Evolutionary conservation across 2,888 invertebrate species (phyloP).

Genomic region (Chironomus riparius): DNA sequence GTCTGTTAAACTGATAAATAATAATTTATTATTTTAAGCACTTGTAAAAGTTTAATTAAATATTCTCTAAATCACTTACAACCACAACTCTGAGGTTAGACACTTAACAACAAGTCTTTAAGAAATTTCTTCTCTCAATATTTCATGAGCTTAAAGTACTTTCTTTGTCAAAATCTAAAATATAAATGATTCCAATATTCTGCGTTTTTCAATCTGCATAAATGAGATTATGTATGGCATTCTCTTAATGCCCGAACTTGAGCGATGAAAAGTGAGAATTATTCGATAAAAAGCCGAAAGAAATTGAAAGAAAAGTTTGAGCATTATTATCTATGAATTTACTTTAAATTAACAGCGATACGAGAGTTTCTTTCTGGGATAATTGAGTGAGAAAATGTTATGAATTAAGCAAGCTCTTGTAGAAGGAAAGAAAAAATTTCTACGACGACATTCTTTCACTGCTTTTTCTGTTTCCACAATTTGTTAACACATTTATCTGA

Average conservation of each 20-base stretch:
- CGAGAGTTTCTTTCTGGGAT: not conserved
- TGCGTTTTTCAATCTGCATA: not conserved
- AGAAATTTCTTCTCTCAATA: too few relatives aligned
- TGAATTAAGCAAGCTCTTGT: not conserved
- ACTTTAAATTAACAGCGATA: too few relatives aligned
- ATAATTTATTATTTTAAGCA: too few relatives aligned
- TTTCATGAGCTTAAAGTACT: not conserved
- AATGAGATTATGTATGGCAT: constrained; percentile 18
- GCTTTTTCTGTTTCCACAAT: not conserved
- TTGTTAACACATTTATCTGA: not conserved
- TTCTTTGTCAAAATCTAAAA: constrained; percentile 4
- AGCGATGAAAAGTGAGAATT: constrained; percentile 19
- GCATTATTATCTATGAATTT: too few relatives aligned
- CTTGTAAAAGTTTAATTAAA: not conserved
- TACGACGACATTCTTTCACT: not conserved
- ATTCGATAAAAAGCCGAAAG: constrained; percentile 7
- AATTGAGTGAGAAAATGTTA: not conserved
- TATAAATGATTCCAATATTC: not conserved
- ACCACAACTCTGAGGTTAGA: not conserved
- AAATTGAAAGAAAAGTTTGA: constrained; percentile 13
- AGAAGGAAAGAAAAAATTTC: not conserved
- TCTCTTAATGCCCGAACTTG: constrained; percentile 9
- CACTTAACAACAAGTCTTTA: too few relatives aligned
- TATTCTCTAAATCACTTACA: not conserved
- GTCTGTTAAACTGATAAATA: too few relatives aligned